Conservation (phyloP, 2,113 vertebrate species). For the Orcinus orca region DNA sequence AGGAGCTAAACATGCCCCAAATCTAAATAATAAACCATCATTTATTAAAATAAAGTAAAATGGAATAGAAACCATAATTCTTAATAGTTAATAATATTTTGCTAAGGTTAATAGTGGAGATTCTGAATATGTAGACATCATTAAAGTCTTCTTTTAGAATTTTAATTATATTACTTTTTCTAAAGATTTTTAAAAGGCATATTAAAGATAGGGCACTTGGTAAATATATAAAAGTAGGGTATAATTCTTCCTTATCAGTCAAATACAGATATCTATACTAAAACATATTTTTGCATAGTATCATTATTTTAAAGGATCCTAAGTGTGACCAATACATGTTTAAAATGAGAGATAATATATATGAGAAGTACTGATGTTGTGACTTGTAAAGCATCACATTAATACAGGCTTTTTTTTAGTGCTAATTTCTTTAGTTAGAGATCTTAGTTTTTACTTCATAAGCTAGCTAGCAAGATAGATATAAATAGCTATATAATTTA, state of each 20-base stretch:
- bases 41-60: background rate
- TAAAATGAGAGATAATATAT: background rate
- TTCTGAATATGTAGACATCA: background rate
- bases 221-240: background rate
- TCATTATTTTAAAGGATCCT: background rate
- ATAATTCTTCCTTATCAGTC: background rate
- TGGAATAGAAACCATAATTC: background rate
- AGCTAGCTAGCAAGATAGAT: background rate
- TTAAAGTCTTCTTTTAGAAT: background rate
- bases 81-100: constrained; percentile 4
- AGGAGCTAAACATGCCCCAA: background rate
- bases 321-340: background rate
- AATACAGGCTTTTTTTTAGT: background rate
- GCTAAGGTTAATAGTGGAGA: background rate
- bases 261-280: background rate
- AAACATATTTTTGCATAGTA: background rate
- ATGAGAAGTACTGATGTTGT: background rate
- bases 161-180: background rate
- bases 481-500: background rate
- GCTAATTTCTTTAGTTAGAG: background rate
- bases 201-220: background rate
- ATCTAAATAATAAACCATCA: background rate
- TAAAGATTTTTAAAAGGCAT: background rate
- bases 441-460: background rate
- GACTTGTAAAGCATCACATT: background rate